Base-by-base conservation (phyloP, 2,797 vertebrate genomes). In the Argya squamiceps region DNA sequence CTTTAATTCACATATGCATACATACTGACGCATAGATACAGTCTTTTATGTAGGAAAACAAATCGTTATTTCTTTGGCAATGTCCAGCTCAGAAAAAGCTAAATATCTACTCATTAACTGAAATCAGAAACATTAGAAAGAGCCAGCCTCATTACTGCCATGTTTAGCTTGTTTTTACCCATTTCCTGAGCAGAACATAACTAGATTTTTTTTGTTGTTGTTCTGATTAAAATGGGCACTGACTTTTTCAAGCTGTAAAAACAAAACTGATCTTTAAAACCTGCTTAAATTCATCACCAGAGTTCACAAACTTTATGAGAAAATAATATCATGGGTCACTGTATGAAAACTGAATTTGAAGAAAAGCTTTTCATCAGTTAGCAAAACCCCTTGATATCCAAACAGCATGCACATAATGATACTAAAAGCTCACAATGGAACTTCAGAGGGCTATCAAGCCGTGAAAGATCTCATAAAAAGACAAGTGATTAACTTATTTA, bases 401-500 rank as follows among this genome's bases (percentile, higher is more conserved):
- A 92, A 86, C 85, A 88, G 81, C 81, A 93, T 23, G 49, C 85
- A 91, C 89, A 94, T 85, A 97, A 96, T 89, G 95, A 96, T 84
- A 96, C 92, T 97, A 97, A 97, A 97, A 96, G 91, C 92, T 93
- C 7, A 1, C 93, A 94, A 96, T 94, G 73, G 88, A 97, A 97
- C 94, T 97, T 97, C 63, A 94, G 95, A 97, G 94, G 94, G 83
- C 94, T 95, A 97, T 96, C 49, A 89, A 97, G 81, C 87, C 87
- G 39, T 91, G 95, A 95, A 97, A 97, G 59, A 78, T 89, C 87
- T 95, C 96, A 93, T 97, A 93, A 97, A 97, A 97, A 96, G 84
- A 91, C 58, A 97, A 96, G 94, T 84, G 86, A 97, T 94, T 97
- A 97, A 97, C 92, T 95, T 97, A 95, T 7, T 96, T 91, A 89